Base-by-base conservation (phyloP, 2,888 invertebrate species). In the Ferrisia virgata region DNA sequence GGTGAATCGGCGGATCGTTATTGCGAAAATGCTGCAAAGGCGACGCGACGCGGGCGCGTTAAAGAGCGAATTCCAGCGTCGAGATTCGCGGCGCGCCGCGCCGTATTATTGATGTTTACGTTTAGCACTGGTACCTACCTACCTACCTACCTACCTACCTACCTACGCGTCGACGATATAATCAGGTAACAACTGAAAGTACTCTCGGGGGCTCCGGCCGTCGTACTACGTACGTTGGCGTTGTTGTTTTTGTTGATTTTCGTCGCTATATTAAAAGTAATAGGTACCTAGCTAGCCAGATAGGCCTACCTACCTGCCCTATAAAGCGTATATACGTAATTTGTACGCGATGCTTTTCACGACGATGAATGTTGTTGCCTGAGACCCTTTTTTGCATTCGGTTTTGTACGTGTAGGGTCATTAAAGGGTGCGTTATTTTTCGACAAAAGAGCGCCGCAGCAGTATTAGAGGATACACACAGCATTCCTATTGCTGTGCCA, bases 101-200 rank as follows among this genome's bases (percentile, higher is more conserved):
- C n/a, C n/a, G n/a, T n/a, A n/a, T 81, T 81, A 81, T 81, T 81
- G 81, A 81, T 81, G 81, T 81, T 81, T 58, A 53, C 58, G 72
- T 58, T 81, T 58, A 53, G 58, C 81, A n/a, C n/a, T n/a, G n/a
- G n/a, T n/a, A n/a, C n/a, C n/a, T n/a, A n/a, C n/a, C n/a, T n/a
- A n/a, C n/a, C n/a, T n/a, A n/a, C n/a, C n/a, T n/a, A n/a, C n/a
- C n/a, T n/a, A n/a, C n/a, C n/a, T n/a, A n/a, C n/a, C n/a, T n/a
- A n/a, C n/a, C n/a, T n/a, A n/a, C n/a, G n/a, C n/a, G 53, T 36
- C 47, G 58, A 4, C 25, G 36, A 79, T 58, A 18, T 9, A 13
- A 28, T 36, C 81, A 81, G 81, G 81, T 81, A 81, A 81, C 36
- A 47, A 47, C 53, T 13, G 58, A 58, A 58, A 58, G 28, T 22